Percentiles rank a stretch among this genome's conserved stretches.
These are phyloP conservation scores for Watsonalla binaria DNA, from an alignment of 2,888 invertebrate genomes.

Conservation along the genomic window DNA sequence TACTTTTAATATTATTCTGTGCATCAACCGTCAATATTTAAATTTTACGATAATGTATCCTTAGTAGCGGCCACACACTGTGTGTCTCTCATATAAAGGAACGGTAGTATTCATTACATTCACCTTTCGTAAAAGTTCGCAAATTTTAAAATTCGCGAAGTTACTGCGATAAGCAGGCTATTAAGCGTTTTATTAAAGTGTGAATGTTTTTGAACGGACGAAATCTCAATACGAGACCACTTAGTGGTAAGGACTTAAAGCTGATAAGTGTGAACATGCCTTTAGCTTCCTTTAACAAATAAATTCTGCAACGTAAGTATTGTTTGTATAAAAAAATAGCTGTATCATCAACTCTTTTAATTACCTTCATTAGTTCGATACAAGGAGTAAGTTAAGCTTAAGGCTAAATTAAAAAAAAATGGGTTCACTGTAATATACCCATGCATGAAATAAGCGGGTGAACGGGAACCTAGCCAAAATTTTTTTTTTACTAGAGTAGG, in stretches of 20 bases:
- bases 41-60: neutral
- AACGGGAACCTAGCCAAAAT: no score
- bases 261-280: no score
- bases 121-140: constrained; percentile 32
- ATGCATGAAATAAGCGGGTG: no score
- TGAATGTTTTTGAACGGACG: constrained; percentile 17
- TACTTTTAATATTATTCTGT: neutral
- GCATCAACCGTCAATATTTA: neutral
- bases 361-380: no score
- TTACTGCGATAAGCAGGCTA: constrained; percentile 14
- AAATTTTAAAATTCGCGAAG: constrained; percentile 35
- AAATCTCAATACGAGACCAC: constrained; percentile 1
- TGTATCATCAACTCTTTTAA: no score
- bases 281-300: no score
- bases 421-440: no score
- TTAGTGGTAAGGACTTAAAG: neutral
- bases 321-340: no score
- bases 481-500: no score
- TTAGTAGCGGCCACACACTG: neutral
- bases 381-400: no score
- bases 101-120: constrained; percentile 30
- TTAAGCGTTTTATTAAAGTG: constrained; percentile 32
- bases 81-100: neutral
- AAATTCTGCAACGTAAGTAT: no score
- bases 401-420: no score